These are phyloP conservation scores for Onychomys leucogaster DNA, from an alignment of 2,797 vertebrate species.

Conservation along the genomic window DNA sequence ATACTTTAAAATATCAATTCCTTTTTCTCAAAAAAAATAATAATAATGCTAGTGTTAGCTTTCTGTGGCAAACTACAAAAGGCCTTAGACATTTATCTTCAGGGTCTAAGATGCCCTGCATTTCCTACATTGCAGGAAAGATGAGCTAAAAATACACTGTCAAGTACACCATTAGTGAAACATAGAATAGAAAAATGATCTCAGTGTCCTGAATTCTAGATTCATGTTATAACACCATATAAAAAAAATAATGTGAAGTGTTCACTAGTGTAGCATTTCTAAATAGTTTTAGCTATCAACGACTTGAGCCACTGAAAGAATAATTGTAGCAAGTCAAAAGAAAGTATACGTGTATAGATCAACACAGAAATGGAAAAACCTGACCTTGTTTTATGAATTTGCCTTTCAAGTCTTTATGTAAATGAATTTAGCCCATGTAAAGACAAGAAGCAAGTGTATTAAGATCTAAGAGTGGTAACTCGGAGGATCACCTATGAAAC, in stretches of 20 bases:
- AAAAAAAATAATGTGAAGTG: not conserved
- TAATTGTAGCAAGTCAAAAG: not conserved
- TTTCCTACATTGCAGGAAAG: not conserved
- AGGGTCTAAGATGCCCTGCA: not conserved
- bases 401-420: constrained; percentile 3
- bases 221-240: not conserved
- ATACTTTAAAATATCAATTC: not conserved
- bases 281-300: not conserved
- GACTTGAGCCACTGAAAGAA: constrained; percentile 10
- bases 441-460: not conserved
- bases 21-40: constrained; percentile 12
- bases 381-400: not conserved
- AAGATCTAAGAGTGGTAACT: not conserved
- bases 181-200: not conserved
- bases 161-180: not conserved
- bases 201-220: not conserved
- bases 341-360: not conserved
- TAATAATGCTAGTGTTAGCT: not conserved
- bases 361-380: not conserved
- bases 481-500: not conserved
- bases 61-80: not conserved
- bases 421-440: not conserved
- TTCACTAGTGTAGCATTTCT: not conserved
- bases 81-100: not conserved
- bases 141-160: not conserved